Evolutionary conservation across 2,113 vertebrate genomes (phyloP), one percentile per base, ranked within the genome.

Genomic region (Myiopsitta monachus): DNA sequence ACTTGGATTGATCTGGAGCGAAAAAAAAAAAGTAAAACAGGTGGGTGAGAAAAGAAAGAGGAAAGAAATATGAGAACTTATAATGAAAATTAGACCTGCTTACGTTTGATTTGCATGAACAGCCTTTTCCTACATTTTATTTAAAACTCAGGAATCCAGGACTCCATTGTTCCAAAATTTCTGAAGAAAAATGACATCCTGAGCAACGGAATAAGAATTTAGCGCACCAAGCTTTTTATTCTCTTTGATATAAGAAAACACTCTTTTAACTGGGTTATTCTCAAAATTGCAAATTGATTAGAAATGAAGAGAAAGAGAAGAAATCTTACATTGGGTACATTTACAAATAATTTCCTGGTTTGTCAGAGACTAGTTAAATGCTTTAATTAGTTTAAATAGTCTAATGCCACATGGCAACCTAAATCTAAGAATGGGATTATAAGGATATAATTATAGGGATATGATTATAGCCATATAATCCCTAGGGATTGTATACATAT

Each of bases 1-100:
- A 87, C 83, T 83, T 92, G 69, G 95, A 95, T 33, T 88, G 84
- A 92, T 95, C 93, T 81, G n/a, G 76, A 94, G 83, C 74, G 74
- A 57, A 91, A 95, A 64, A 21, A 68, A 76, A 78, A 82, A 72
- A 68, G 47, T 76, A 90, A 93, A 96, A 69, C n/a, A 94, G 43
- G 63, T 96, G 69, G n/a, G 61, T 85, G 88, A 96, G 75, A 94
- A 94, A 94, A 91, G 41, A 9, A 84, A 88, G 36, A 92, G 31
- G 68, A 88, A 94, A 30, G 62, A 93, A 75, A 86, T 80, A 8
- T 39, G 17, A 31, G 54, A 76, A 61, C 2, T 66, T 57, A 61
- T 36, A 79, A 80, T 47, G 84, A 72, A 92, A 92, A 91, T 74
- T 51, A 88, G 59, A 80, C 30, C 49, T 93, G 26, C 38, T 87